A percentile compares a stretch with the other conserved stretches of the same genome.
Evolutionary conservation across 2,888 invertebrate genomes (phyloP).

Genomic region (Ormia ochracea): DNA sequence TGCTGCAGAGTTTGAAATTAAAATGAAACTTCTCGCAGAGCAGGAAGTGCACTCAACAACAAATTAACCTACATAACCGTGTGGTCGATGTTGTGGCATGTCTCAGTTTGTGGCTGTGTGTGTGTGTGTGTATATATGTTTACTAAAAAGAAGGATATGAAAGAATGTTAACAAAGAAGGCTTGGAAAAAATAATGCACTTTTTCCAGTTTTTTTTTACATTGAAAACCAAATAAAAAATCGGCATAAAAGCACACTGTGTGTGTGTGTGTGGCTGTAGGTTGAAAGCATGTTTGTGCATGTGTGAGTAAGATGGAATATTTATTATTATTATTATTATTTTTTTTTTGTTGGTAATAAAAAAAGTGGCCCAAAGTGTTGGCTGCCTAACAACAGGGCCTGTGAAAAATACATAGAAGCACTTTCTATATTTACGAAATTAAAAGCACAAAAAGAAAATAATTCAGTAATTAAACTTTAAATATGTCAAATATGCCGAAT

Average conservation of each 20-base stretch:
- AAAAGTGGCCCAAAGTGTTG: slow-evolving; percentile 58
- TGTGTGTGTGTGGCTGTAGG: background rate
- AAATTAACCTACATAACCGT: slow-evolving; percentile 60
- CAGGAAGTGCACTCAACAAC: slow-evolving; percentile 62
- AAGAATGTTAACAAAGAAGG: background rate
- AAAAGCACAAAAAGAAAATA: background rate
- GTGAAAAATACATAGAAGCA: background rate
- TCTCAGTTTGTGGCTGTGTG: background rate
- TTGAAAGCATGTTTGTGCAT: background rate
- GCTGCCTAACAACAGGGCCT: slow-evolving; percentile 50
- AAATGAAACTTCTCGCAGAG: slow-evolving; percentile 49
- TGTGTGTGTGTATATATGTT: background rate
- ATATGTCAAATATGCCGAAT: background rate
- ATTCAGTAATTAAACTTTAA: background rate
- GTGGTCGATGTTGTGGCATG: slow-evolving; percentile 29
- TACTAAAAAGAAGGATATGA: background rate
- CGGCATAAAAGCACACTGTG: slow-evolving; percentile 3
- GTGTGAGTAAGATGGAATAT: background rate
- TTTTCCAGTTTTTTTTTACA: slow-evolving; percentile 8
- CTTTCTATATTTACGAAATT: background rate
- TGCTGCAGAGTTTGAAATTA: slow-evolving; percentile 11
- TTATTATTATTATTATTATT: no score
- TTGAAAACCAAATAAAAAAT: slow-evolving; percentile 5
- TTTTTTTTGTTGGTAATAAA: background rate
- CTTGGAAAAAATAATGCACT: background rate